Base-by-base conservation (phyloP, 2,888 invertebrate species). In the Cacoxenus indagator region DNA sequence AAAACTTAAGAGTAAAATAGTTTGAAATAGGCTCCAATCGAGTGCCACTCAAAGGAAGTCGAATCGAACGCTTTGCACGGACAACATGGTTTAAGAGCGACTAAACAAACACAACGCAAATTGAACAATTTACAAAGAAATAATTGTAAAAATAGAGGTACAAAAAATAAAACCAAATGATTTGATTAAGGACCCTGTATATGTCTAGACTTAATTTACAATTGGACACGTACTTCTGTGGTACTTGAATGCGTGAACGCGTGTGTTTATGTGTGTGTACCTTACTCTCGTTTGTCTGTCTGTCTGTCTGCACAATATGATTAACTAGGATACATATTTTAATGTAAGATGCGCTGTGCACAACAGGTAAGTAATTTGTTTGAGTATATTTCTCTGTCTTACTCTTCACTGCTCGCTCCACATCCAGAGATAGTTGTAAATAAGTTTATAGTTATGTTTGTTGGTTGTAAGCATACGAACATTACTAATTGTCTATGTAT, bases 281-380 rank as follows among this genome's bases (percentile, higher is more conserved):
- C n/a, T n/a, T 37, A 37, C 37, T 37, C 6, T 6, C 24, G 54
- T 54, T 24, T 54, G 54, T 37, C 37, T 6, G 37, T 37, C 11
- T 37, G 37, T 37, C 37, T 37, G 37, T 37, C 37, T 37, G 37
- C 37, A 37, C 11, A 11, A 8, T n/a, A n/a, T 11, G 37, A 37
- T 11, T 37, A 37, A 37, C 37, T 37, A 37, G 37, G 14, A 37
- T 37, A 37, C 37, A 37, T 48, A 6, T 48, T n/a, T 48, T 6
- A 14, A 48, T 48, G 48, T 57, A 29, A 6, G 57, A 57, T 80
- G 80, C 80, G 80, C 80, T 80, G 84, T 84, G 83, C 84, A 82
- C 81, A 80, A 84, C 84, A 84, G 83, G 81, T 84, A 83, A 83
- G 81, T 81, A 81, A 81, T 81, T 81, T 73, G 70, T 80, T 76